Base-by-base conservation (phyloP, 2,797 vertebrate species). In the Alcedo quadribrachys region DNA sequence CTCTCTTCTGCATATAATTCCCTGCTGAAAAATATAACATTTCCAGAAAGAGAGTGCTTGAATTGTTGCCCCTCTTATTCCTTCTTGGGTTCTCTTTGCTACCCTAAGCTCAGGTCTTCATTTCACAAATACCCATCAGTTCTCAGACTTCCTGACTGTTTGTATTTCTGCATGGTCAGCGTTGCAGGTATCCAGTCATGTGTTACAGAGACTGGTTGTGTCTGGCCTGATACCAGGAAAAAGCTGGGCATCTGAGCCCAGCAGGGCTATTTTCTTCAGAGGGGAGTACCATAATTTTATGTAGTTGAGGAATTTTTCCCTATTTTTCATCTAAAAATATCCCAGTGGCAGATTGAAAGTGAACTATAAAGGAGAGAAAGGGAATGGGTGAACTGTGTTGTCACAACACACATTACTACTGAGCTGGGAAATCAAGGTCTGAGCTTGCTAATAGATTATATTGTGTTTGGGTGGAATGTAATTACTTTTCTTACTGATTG, bases 391-490 rank as follows among this genome's bases (percentile, higher is more conserved):
- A 87, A 43, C 37, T 42, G 1, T 30, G 8, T 55, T 70, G 16
- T 74, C 18, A 12, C 45, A 37, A 45, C 35, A 25, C 11, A 8
- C 67, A 69, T 75, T 81, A 81, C 27, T 79, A 33, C 28, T 66
- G 61, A 83, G 21, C 33, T 87, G 43, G 27, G 66, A 93, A 71
- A 51, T 58, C 11, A 35, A 78, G 17, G 4, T 68, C 46, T 83
- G 85, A 73, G 51, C 21, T 85, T 10, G 22, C 30, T 51, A 37
- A 58, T 33, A 18, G 25, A 6, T 46, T 27, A 4, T 50, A 15
- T 4, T 0, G 0, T 35, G 37, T 69, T 66, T 69, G 28, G 27
- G 42, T 83, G 46, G 8, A 11, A 7, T 9, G 12, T 19, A 28
- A 12, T 78, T 48, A 43, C 27, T 81, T 70, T 18, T 62, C 43